These are phyloP conservation scores for Laupala kohalensis DNA, from an alignment of 1,140 invertebrate species.

Conservation along the genomic window DNA sequence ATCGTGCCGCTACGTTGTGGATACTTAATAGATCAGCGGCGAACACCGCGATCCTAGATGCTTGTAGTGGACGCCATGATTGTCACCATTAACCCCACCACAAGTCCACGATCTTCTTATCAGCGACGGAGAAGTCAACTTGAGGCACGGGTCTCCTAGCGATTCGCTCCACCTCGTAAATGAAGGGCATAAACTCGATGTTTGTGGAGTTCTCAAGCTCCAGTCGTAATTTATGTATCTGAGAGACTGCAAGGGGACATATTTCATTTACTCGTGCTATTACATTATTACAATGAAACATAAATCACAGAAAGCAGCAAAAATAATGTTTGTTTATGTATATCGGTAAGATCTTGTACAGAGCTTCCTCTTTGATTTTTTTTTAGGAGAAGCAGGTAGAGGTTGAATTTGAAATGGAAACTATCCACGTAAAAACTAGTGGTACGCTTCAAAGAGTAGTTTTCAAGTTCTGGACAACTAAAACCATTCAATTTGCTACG, in stretches of 20 bases:
- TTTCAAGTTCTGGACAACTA: too few relatives aligned
- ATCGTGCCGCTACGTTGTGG: background rate
- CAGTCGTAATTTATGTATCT: background rate
- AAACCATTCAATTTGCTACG: too few relatives aligned
- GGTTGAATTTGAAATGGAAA: too few relatives aligned
- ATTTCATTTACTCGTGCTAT: background rate
- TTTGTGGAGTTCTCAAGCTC: background rate
- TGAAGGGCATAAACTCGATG: background rate
- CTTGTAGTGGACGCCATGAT: too few relatives aligned
- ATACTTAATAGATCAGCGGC: too few relatives aligned
- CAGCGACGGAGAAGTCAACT: background rate
- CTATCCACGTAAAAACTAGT: too few relatives aligned
- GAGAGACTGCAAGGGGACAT: background rate
- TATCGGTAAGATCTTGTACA: too few relatives aligned
- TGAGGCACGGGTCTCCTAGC: background rate
- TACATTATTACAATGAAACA: background rate
- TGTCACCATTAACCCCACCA: background rate
- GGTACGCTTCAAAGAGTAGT: too few relatives aligned
- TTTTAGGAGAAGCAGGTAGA: too few relatives aligned
- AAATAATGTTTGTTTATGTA: too few relatives aligned
- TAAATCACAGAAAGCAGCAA: background rate
- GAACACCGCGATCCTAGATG: too few relatives aligned
- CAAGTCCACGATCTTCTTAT: background rate
- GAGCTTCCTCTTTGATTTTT: too few relatives aligned
- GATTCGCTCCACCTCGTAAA: background rate